Conservation (phyloP, 2,888 invertebrate genomes). For the Acanthococcus lagerstroemiae region DNA sequence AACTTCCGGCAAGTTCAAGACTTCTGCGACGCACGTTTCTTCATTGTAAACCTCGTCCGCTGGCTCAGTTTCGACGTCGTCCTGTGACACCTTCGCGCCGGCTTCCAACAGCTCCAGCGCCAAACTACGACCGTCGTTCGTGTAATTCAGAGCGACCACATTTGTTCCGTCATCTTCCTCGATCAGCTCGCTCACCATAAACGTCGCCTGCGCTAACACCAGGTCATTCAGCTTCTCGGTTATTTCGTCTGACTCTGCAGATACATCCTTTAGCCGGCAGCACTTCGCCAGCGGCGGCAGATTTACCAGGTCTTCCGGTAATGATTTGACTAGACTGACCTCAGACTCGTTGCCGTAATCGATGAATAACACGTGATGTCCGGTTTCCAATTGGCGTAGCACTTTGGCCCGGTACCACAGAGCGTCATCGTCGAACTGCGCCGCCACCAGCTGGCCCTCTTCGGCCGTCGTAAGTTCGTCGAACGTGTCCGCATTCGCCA, state of each 20-base stretch:
- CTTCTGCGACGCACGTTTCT: too few relatives aligned
- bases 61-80: too few relatives aligned
- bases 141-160: not conserved
- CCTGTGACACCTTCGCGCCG: too few relatives aligned
- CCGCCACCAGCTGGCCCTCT: constrained; percentile 48
- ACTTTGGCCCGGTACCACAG: constrained; percentile 58
- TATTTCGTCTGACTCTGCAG: not conserved
- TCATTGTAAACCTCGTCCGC: too few relatives aligned
- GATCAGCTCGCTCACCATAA: not conserved
- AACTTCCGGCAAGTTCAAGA: too few relatives aligned
- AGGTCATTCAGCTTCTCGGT: constrained; percentile 5
- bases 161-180: not conserved
- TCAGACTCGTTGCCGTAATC: constrained; percentile 52
- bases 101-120: not conserved
- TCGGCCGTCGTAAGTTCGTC: not conserved
- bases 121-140: not conserved
- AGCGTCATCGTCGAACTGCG: constrained; percentile 55
- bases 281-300: constrained; percentile 52
- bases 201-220: not conserved
- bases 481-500: constrained; percentile 6
- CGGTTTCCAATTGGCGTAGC: constrained; percentile 49
- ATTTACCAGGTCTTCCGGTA: constrained; percentile 47
- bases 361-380: constrained; percentile 53
- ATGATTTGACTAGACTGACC: constrained; percentile 1
- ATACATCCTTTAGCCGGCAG: constrained; percentile 47